Evolutionary conservation across 92 coral and sea anemone genomes (phyloP).

Genomic region (Heteractis magnifica): DNA sequence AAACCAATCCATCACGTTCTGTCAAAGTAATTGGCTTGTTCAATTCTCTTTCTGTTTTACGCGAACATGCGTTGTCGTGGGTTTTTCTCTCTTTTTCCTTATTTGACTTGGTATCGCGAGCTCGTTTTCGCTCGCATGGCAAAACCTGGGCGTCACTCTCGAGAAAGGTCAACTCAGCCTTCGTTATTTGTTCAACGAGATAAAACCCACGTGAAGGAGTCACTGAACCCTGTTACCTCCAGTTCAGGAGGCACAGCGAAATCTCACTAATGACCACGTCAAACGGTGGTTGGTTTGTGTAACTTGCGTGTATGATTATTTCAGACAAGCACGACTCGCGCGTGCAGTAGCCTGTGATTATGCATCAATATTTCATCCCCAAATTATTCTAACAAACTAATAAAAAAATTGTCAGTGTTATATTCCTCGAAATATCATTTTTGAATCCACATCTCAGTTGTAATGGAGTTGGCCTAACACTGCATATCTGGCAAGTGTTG

Average conservation of each 20-base stretch:
- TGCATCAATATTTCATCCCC: no score
- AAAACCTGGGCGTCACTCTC: neutral
- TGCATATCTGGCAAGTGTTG: no score
- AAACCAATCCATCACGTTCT: neutral
- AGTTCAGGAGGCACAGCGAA: neutral
- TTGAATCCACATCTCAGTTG: no score
- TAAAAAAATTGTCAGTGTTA: no score
- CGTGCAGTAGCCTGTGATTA: no score
- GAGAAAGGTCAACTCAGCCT: neutral
- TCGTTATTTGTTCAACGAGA: neutral
- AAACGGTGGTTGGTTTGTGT: neutral
- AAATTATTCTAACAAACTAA: no score
- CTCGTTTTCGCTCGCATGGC: neutral
- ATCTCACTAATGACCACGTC: neutral
- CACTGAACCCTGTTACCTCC: neutral
- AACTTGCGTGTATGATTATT: neutral
- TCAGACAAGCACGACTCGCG: no score
- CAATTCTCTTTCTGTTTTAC: neutral
- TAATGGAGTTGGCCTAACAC: no score
- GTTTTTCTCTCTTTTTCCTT: neutral
- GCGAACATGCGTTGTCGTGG: neutral
- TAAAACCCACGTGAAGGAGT: neutral
- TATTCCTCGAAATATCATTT: no score
- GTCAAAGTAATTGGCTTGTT: neutral
- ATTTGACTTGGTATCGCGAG: neutral